phyloP scores from a whole-genome alignment of 2,888 invertebrate genomes.

The Noctua janthina region DNA sequence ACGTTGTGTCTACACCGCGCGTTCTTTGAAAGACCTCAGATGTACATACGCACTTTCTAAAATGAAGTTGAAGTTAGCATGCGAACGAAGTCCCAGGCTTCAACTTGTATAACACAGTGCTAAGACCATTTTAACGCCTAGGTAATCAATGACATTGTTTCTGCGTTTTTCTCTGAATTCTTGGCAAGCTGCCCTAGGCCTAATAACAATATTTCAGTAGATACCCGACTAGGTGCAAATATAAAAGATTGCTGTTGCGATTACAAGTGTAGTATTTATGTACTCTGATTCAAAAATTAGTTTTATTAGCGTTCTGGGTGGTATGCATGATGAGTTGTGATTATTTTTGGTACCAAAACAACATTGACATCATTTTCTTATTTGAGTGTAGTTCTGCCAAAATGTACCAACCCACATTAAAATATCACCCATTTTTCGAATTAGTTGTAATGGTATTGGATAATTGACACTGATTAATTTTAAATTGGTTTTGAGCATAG shows the following conservation, averaged over 20 bases:
- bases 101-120: background rate
- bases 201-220: constrained; percentile 31
- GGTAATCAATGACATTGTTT: constrained; percentile 24
- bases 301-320: constrained; percentile 14
- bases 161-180: constrained; percentile 9
- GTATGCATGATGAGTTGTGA: constrained; percentile 2
- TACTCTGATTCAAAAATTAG: constrained; percentile 12
- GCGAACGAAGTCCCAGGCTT: background rate
- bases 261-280: constrained; percentile 33
- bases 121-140: constrained; percentile 5
- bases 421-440: background rate
- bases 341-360: constrained; percentile 39
- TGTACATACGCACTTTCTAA: background rate
- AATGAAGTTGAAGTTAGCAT: background rate
- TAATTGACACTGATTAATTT: background rate
- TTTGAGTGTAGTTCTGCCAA: background rate
- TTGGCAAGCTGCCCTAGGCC: constrained; percentile 39
- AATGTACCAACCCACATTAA: background rate
- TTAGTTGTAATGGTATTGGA: background rate
- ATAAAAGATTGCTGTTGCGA: constrained; percentile 23
- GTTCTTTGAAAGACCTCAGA: no score
- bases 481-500: background rate
- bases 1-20: no score
- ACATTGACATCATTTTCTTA: constrained; percentile 12
- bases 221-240: constrained; percentile 9